Conservation (phyloP, 1,140 invertebrate species). For the Magallana gigas region DNA sequence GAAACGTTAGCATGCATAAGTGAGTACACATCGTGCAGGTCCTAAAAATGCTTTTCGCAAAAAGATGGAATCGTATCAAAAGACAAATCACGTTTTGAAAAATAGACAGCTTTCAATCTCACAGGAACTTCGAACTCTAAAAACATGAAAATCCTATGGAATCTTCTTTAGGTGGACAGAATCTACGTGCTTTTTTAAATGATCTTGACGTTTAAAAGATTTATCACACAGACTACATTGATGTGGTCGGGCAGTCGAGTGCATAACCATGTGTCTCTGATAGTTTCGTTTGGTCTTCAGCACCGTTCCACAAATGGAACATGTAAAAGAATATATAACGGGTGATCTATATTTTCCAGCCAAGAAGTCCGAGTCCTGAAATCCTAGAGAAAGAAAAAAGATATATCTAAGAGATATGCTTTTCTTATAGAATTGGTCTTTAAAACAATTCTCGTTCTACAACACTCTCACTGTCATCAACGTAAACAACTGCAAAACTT, state of each 20-base stretch:
- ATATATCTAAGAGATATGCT: neutral
- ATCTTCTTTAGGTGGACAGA: conserved; percentile 11
- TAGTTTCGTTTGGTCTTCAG: conserved; percentile 27
- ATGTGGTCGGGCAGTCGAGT: conserved; percentile 16
- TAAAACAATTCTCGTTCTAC: no score
- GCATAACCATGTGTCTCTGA: conserved; percentile 28
- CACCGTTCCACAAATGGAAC: conserved; percentile 14
- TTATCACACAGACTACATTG: conserved; percentile 30
- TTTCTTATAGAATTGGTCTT: neutral
- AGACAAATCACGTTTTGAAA: no score
- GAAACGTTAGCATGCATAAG: no score
- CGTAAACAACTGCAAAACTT: no score
- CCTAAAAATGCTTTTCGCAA: no score
- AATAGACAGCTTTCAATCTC: no score
- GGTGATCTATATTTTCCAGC: neutral
- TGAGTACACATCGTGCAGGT: no score
- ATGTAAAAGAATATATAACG: neutral
- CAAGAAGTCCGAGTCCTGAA: neutral
- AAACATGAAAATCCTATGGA: neutral
- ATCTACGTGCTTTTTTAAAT: conserved; percentile 27
- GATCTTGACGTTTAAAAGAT: neutral
- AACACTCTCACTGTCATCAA: no score
- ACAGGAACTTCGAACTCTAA: no score
- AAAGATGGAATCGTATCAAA: no score
- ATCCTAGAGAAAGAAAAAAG: conserved; percentile 20